Evolutionary conservation across 2,888 invertebrate genomes (phyloP).

Genomic region (Xylota sylvarum): DNA sequence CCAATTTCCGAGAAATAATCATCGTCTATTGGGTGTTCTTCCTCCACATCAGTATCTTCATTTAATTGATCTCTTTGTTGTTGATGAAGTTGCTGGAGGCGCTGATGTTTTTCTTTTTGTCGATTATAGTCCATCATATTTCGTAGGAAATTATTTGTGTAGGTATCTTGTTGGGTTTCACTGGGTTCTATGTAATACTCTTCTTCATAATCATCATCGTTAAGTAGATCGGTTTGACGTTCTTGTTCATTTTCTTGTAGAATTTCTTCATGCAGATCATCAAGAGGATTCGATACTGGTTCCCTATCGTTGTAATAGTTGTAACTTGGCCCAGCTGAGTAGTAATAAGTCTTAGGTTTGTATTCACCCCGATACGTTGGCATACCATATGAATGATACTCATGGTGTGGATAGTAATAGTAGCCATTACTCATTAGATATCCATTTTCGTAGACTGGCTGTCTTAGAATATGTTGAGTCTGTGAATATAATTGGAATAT

Average conservation of each 20-base stretch:
- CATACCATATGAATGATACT: slow-evolving; percentile 78
- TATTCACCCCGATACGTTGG: slow-evolving; percentile 80
- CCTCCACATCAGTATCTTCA: slow-evolving; percentile 81
- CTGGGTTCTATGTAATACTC: slow-evolving; percentile 78
- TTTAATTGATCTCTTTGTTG: slow-evolving; percentile 86
- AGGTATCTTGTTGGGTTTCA: slow-evolving; percentile 85
- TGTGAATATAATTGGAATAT: slow-evolving; percentile 10
- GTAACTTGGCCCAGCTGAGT: slow-evolving; percentile 84
- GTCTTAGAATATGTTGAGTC: slow-evolving; percentile 50
- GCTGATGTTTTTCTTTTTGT: slow-evolving; percentile 82
- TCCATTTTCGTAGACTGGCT: slow-evolving; percentile 56
- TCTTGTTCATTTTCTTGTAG: slow-evolving; percentile 88
- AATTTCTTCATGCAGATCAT: slow-evolving; percentile 87
- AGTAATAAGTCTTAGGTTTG: slow-evolving; percentile 84
- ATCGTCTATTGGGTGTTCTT: slow-evolving; percentile 24
- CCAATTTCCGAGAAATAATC: slow-evolving; percentile 63
- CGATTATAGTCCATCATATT: slow-evolving; percentile 88
- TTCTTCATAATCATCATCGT: slow-evolving; percentile 83
- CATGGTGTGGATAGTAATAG: slow-evolving; percentile 77
- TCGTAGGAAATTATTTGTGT: slow-evolving; percentile 85
- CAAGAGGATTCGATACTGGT: slow-evolving; percentile 85
- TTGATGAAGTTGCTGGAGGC: slow-evolving; percentile 65
- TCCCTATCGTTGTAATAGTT: slow-evolving; percentile 84
- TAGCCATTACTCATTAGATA: slow-evolving; percentile 75
- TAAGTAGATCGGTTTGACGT: slow-evolving; percentile 79